Evolutionary conservation across 53 echinoderm and acorn worm species (phyloP), one percentile per base, ranked within the genome.

Genomic region (Mesocentrotus franciscanus): DNA sequence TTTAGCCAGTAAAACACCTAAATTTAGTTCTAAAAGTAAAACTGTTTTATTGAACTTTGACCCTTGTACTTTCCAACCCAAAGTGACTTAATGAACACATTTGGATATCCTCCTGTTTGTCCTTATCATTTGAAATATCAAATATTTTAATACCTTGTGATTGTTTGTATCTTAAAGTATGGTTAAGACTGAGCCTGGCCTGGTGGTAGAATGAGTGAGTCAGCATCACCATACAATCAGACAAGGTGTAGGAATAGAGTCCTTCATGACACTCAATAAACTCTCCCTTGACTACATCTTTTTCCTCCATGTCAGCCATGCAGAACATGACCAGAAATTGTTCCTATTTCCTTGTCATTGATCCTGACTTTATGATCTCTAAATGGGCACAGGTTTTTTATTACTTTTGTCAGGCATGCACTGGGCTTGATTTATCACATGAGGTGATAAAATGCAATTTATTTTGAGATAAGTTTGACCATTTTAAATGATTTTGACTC

Each of bases 291-390:
- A 84, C 84, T 49, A 84, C 84, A 22, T 84, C 84, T 84, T 61
- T 18, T 94, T 85, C 94, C 94, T 85, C 61, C 15, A 10, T 35
- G 32, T 62, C 83, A 94, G 34, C 85, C 94, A 94, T 94, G 94
- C 94, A 94, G 94, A 94, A 94, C 94, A 94, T 94, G 60, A 68
- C 84, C 84, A 94, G 94, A 94, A 94, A 94, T 94, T 60, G 64
- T 84, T 36, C 36, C 62, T 27, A 94, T 94, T 84, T 94, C 94
- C 94, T 60, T 39, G 61, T 58, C 93, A 56, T 60, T 29, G 93
- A 93, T 56, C 49, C 93, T 57, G 22, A 56, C 72, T 93, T 72
- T 72, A 92, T 29, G 93, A 76, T 92, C 71, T 92, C 55, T 17
- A 84, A 84, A 84, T 90, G 90, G 84, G 84, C 55, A 22, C 39